A percentile compares a stretch with the other conserved stretches of the same genome.
Evolutionary conservation across 2,113 vertebrate species (phyloP).

Genomic region (Nothocercus nigrocapillus): DNA sequence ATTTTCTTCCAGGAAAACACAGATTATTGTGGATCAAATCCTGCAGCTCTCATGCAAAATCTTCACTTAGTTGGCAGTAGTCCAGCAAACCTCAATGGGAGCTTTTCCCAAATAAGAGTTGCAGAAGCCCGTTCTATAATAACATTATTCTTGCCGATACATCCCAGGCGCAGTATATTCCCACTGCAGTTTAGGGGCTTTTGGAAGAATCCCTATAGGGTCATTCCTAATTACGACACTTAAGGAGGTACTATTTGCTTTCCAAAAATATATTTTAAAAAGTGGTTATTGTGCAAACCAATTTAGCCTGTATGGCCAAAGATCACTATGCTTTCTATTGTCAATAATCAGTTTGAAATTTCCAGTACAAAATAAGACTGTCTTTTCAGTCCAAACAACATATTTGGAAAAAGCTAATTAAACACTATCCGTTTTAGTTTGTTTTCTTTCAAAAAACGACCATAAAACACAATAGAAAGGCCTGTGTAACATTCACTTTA

Average conservation of each 20-base stretch:
- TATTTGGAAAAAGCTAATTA: not conserved
- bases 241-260: not conserved
- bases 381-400: not conserved
- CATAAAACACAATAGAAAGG: not conserved
- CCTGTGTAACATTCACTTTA: not conserved
- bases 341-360: slow-evolving; percentile 20
- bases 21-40: not conserved
- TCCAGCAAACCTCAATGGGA: not conserved
- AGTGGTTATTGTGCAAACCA: not conserved
- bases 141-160: not conserved
- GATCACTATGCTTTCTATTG: not conserved
- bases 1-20: not conserved
- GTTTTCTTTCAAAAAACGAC: too few species aligned
- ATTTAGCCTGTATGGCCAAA: not conserved
- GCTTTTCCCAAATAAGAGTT: not conserved
- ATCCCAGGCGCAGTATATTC: not conserved
- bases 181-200: not conserved
- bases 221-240: not conserved
- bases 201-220: not conserved
- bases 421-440: not conserved
- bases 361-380: not conserved
- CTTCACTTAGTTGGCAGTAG: not conserved
- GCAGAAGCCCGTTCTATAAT: not conserved
- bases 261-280: not conserved
- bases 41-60: not conserved